Evolutionary conservation across 2,113 vertebrate genomes (phyloP), one percentile per base, ranked within the genome.

Genomic region (Numida meleagris): DNA sequence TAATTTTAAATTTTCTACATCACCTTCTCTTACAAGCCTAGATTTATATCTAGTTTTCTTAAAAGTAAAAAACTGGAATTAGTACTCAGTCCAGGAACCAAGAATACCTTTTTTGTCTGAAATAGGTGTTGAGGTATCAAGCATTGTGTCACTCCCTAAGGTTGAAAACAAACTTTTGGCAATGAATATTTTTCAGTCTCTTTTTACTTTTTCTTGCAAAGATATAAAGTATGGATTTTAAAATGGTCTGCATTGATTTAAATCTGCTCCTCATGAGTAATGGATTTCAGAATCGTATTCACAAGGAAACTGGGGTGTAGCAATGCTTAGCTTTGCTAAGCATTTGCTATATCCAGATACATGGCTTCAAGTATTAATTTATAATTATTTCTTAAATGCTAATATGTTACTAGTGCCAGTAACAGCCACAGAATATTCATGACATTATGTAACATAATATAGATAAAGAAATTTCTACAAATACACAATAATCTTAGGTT

Each of bases 1-100:
- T 96, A 96, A 94, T 97, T 96, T 89, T 96, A 94, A 40, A 58
- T 93, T 97, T 96, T 96, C 72, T 95, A 73, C 81, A 90, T 82
- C 90, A 90, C 95, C 59, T 96, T 89, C 82, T 97, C 34, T 86
- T 97, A 68, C 43, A 92, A 91, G 36, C 36, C 19, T 87, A 85
- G 40, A 83, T 76, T 89, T 90, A 33, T 90, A 88, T 82, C 65
- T 20, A 5, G 85, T 97, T 94, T 95, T 93, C 70, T 96, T 48
- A 86, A 95, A 95, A 95, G 67, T 71, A 76, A 96, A 97, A 96
- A 86, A 2, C 1, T 5, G n/a, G 83, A 94, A 83, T 67, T 82
- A 82, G 27, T 88, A 36, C 74, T 92, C 51, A 81, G 59, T 93
- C 88, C 29, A 93, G 91, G 83, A 91, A 93, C 93, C 61, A 94